Conservation (phyloP, 1,140 invertebrate species). For the Augochlora pura region DNA sequence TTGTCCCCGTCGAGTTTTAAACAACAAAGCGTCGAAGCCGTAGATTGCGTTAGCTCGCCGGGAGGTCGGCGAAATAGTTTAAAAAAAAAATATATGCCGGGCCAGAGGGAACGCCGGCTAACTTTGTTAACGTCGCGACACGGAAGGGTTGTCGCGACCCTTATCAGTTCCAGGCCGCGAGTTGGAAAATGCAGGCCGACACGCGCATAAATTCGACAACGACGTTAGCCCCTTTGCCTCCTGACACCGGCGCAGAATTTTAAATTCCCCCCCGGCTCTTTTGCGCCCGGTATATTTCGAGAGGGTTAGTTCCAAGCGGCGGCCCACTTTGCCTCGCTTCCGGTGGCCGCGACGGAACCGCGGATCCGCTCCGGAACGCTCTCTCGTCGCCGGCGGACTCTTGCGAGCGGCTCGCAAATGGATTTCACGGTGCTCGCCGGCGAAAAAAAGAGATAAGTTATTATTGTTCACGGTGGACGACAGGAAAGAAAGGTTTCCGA, state of each 20-base stretch:
- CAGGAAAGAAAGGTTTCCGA: neutral
- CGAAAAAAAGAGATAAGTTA: slow-evolving; percentile 16
- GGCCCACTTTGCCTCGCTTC: slow-evolving; percentile 14
- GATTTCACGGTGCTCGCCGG: slow-evolving; percentile 36
- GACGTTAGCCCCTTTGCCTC: slow-evolving; percentile 43
- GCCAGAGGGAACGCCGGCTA: too few relatives aligned
- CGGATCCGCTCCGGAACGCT: neutral
- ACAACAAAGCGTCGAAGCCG: too few relatives aligned
- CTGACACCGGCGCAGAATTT: too few relatives aligned
- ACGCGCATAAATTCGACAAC: slow-evolving; percentile 71
- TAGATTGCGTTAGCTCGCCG: too few relatives aligned
- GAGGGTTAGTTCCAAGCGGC: slow-evolving; percentile 22
- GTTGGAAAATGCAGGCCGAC: slow-evolving; percentile 45
- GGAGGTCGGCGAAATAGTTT: too few relatives aligned
- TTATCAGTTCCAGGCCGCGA: slow-evolving; percentile 26
- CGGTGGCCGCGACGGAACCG: neutral
- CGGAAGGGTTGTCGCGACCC: slow-evolving; percentile 6
- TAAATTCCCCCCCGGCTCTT: too few relatives aligned
- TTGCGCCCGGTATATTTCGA: too few relatives aligned
- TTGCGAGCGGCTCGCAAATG: slow-evolving; percentile 4
- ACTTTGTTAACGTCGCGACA: too few relatives aligned
- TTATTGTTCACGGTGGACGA: slow-evolving; percentile 31
- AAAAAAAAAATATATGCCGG: too few relatives aligned
- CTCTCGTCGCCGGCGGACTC: neutral
- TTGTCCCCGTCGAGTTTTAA: too few relatives aligned